Evolutionary conservation across 2,888 invertebrate genomes (phyloP).

Genomic region (Metopia argyrocephala): DNA sequence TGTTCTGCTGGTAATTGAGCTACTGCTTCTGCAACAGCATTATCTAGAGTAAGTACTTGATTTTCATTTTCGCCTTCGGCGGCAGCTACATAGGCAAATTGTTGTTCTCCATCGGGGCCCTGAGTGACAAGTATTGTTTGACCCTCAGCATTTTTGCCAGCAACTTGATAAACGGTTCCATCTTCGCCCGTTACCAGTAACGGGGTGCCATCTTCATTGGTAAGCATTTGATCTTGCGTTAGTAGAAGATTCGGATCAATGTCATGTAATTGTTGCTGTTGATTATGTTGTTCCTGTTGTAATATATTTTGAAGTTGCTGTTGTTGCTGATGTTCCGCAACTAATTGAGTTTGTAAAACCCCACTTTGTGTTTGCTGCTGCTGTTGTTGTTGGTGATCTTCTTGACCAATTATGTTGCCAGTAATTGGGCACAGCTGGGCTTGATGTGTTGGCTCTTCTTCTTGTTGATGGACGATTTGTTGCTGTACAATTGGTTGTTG

Average conservation of each 20-base stretch:
- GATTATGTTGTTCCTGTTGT: slow-evolving; percentile 66
- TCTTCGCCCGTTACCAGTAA: slow-evolving; percentile 91
- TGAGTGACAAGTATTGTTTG: slow-evolving; percentile 87
- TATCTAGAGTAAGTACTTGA: slow-evolving; percentile 78
- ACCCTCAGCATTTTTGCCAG: slow-evolving; percentile 89
- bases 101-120: slow-evolving; percentile 87
- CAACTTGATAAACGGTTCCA: slow-evolving; percentile 83
- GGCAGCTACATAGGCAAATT: slow-evolving; percentile 83
- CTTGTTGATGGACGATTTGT: slow-evolving; percentile 67
- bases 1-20: slow-evolving; percentile 75
- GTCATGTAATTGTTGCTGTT: slow-evolving; percentile 70
- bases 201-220: slow-evolving; percentile 83
- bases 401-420: slow-evolving; percentile 81
- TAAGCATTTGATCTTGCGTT: slow-evolving; percentile 75
- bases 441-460: slow-evolving; percentile 67
- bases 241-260: slow-evolving; percentile 71
- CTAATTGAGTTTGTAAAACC: slow-evolving; percentile 69
- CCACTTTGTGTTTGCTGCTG: slow-evolving; percentile 68
- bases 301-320: slow-evolving; percentile 69
- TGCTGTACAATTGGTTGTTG: slow-evolving; percentile 66
- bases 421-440: slow-evolving; percentile 85
- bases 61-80: slow-evolving; percentile 81
- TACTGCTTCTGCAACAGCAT: slow-evolving; percentile 78
- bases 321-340: slow-evolving; percentile 69
- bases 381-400: slow-evolving; percentile 76